These are phyloP conservation scores for Oikopleura albicans DNA, from an alignment of 23 tunicate genomes.

Conservation along the genomic window DNA sequence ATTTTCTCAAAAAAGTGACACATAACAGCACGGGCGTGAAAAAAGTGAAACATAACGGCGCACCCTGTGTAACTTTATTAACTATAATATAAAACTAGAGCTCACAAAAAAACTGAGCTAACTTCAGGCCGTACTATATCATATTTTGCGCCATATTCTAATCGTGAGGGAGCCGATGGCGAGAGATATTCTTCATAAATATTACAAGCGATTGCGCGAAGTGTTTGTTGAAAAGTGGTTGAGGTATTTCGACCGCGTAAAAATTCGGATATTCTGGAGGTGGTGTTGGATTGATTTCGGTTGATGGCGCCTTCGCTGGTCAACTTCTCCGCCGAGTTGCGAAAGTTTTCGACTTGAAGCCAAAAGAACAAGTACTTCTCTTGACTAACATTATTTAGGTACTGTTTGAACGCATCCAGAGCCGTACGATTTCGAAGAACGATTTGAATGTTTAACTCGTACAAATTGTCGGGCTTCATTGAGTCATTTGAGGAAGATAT, in stretches of 20 bases:
- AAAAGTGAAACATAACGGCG: no score
- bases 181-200: not conserved
- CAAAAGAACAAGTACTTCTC: not conserved
- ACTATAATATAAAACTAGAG: no score
- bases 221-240: not conserved
- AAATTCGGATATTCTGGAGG: no score
- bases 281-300: not conserved
- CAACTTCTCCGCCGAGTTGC: not conserved
- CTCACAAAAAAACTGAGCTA: no score
- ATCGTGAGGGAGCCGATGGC: not conserved
- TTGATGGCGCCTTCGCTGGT: not conserved
- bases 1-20: no score
- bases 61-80: no score
- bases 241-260: not conserved
- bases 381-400: not conserved
- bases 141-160: no score
- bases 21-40: no score
- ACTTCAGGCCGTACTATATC: no score
- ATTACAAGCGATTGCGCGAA: not conserved
- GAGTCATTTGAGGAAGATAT: not conserved
- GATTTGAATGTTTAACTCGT: not conserved
- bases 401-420: not conserved
- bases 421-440: not conserved
- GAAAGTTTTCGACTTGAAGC: not conserved
- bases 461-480: not conserved